Conservation (phyloP, 2,113 vertebrate genomes). For the Leuciscus idus region DNA sequence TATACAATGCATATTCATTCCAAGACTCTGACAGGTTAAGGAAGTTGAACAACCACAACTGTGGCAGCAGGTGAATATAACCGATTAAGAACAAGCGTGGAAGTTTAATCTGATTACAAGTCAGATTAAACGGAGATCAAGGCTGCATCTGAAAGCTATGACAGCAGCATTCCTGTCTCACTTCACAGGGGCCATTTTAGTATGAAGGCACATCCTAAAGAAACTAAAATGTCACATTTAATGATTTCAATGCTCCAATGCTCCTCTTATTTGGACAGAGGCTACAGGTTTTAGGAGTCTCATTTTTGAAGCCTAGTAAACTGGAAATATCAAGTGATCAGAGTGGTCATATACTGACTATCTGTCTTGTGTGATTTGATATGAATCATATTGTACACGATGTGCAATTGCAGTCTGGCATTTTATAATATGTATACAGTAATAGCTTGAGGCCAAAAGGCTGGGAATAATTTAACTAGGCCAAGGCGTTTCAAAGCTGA, state of each 20-base stretch:
- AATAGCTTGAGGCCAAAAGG: constrained; percentile 28
- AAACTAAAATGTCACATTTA: background rate
- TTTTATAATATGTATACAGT: background rate
- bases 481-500: background rate
- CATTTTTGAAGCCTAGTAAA: background rate
- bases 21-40: background rate
- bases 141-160: background rate
- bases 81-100: background rate
- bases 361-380: background rate
- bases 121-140: background rate
- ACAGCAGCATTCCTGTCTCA: background rate
- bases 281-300: background rate
- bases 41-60: background rate
- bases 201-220: background rate
- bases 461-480: background rate
- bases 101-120: background rate
- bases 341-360: background rate
- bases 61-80: background rate
- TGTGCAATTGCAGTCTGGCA: background rate
- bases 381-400: background rate
- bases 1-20: background rate
- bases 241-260: background rate
- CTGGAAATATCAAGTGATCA: background rate
- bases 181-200: background rate
- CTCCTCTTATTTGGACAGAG: background rate